These are phyloP conservation scores for Paramisgurnus dabryanus DNA, from an alignment of 2,113 vertebrate genomes.

Conservation along the genomic window DNA sequence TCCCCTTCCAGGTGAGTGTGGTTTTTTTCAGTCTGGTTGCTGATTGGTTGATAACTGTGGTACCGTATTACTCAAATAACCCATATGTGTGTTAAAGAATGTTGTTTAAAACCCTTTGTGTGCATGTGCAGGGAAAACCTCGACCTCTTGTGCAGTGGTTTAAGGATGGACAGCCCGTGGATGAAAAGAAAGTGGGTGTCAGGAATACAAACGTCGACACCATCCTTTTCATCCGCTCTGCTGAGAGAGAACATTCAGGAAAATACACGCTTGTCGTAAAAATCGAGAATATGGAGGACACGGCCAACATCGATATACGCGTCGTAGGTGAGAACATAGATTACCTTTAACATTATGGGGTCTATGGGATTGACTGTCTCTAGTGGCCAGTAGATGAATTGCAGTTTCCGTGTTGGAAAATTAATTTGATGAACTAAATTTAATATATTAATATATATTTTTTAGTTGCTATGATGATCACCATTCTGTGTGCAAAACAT, in stretches of 20 bases:
- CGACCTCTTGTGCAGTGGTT: slow-evolving; percentile 81
- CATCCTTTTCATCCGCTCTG: slow-evolving; percentile 85
- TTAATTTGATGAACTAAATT: no score
- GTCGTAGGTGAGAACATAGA: slow-evolving; percentile 76
- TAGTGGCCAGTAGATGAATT: no score
- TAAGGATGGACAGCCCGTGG: slow-evolving; percentile 82
- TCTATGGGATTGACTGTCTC: no score
- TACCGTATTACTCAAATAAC: background rate
- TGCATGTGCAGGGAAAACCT: slow-evolving; percentile 81
- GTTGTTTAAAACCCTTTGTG: background rate
- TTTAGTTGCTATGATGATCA: no score
- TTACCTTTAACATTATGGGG: no score
- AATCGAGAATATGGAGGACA: slow-evolving; percentile 88
- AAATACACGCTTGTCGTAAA: slow-evolving; percentile 80
- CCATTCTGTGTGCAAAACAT: no score
- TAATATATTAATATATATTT: no score
- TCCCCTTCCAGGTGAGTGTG: slow-evolving; percentile 86
- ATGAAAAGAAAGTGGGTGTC: slow-evolving; percentile 72
- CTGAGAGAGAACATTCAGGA: slow-evolving; percentile 82
- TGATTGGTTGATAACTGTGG: no score
- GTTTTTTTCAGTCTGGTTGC: background rate
- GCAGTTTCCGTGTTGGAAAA: no score
- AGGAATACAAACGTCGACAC: slow-evolving; percentile 80
- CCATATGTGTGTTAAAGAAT: background rate
- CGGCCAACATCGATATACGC: slow-evolving; percentile 75